These are phyloP conservation scores for Plagiodera versicolora DNA, from an alignment of 2,888 invertebrate species.

Conservation along the genomic window DNA sequence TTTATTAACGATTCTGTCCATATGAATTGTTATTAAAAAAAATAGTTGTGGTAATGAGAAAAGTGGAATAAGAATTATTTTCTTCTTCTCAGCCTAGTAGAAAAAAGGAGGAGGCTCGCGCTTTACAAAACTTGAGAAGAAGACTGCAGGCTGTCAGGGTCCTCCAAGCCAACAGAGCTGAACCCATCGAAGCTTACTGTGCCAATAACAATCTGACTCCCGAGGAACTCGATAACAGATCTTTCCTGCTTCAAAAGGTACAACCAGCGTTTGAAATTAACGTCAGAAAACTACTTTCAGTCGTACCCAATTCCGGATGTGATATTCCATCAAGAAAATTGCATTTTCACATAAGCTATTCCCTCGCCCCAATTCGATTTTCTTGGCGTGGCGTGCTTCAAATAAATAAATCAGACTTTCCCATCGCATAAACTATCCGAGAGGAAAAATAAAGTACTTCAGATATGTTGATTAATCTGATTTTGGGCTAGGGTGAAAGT, in stretches of 20 bases:
- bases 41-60: neutral
- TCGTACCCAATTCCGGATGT: too few relatives aligned
- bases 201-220: constrained; percentile 48
- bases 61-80: neutral
- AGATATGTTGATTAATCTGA: too few relatives aligned
- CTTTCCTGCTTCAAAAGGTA: constrained; percentile 62
- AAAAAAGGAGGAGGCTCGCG: constrained; percentile 68
- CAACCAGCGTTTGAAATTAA: neutral
- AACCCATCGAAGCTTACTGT: constrained; percentile 46
- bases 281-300: too few relatives aligned
- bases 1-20: too few relatives aligned
- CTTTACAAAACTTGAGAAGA: constrained; percentile 70
- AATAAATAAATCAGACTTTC: neutral
- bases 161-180: constrained; percentile 57
- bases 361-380: neutral
- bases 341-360: neutral
- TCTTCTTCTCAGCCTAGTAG: constrained; percentile 64
- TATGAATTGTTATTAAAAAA: too few relatives aligned
- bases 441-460: too few relatives aligned
- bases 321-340: neutral
- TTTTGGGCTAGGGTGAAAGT: too few relatives aligned
- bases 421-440: neutral
- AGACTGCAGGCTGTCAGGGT: constrained; percentile 64
- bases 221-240: constrained; percentile 67
- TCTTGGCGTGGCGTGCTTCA: neutral